Conservation (phyloP, 2,113 vertebrate species). For the Sander lucioperca region DNA sequence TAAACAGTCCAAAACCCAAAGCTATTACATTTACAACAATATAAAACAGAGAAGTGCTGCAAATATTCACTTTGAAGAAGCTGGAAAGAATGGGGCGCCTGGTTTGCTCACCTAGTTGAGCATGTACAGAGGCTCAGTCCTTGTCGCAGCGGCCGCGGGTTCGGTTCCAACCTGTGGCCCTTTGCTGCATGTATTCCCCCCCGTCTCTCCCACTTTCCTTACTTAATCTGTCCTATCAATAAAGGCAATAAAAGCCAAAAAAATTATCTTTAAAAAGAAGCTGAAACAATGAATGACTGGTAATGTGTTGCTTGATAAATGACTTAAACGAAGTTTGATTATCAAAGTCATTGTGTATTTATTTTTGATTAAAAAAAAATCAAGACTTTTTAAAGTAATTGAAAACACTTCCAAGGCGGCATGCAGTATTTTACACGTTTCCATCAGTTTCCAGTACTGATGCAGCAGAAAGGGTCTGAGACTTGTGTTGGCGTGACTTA, state of each 20-base stretch:
- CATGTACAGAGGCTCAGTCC: no score
- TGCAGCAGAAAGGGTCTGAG: background rate
- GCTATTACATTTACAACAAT: background rate
- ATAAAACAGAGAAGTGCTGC: background rate
- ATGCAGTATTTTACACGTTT: background rate
- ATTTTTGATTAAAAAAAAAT: background rate
- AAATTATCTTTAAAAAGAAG: background rate
- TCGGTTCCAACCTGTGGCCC: no score
- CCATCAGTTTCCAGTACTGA: background rate
- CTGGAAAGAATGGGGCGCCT: background rate
- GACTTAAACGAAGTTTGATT: background rate
- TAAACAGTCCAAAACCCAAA: slow-evolving; percentile 1
- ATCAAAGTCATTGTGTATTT: background rate
- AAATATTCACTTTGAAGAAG: background rate
- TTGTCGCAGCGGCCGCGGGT: no score
- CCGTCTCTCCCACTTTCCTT: no score
- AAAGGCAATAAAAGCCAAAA: no score
- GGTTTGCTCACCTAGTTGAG: no score
- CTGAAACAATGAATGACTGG: slow-evolving; percentile 1
- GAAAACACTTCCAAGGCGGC: background rate
- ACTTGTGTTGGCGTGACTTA: slow-evolving; percentile 65
- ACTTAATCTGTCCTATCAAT: no score
- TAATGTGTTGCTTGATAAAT: background rate
- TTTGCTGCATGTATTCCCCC: no score
- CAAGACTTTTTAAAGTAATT: background rate